Base-by-base conservation (phyloP, 2,113 vertebrate genomes). In the Antennarius striatus region DNA sequence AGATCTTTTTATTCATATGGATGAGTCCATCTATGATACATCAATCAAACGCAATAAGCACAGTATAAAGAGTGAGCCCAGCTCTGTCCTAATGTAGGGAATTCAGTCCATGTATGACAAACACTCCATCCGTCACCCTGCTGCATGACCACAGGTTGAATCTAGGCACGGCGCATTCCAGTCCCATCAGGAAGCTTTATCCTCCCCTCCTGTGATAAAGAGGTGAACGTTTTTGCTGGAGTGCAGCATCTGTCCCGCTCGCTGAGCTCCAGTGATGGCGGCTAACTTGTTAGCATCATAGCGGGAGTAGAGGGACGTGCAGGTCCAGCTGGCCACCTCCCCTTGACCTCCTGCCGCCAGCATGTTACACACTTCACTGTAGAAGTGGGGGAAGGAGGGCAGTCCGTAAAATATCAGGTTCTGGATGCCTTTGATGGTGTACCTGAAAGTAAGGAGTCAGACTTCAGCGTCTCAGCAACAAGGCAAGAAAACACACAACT, bases 361-460 rank as follows among this genome's bases (percentile, higher is more conserved):
- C 95, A 98, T 97, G 83, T 98, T 97, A 71, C 98, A 99, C 61
- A 98, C 85, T 72, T 99, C 98, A 3, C 94, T 98, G 91, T 99
- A 99, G 92, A 98, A 99, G 83, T 98, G 95, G 2, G 96, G 88
- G 73, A 95, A 98, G 0, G 96, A 95, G 3, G 97, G 98, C 56
- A 99, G 88, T 32, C 94, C 95, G 2, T 98, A 99, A 89, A 98
- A 98, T 79, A 99, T 94, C 55, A 99, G 91, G 89, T 98, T 96
- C 79, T 92, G 91, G 83, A 98, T 95, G 46, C 98, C 98, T 90
- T 92, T 96, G 71, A 99, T 95, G 0, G 88, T 92, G 71, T 97
- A 98, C 82, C 98, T 99, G 83, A 40, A 60, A 0, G 46, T 67
- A 45, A 56, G 3, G 55, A 29, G 15, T 17, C 17, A 56, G 29